Evolutionary conservation across 64 coral and sea anemone species (phyloP).

Genomic region (Trachythela sp.): DNA sequence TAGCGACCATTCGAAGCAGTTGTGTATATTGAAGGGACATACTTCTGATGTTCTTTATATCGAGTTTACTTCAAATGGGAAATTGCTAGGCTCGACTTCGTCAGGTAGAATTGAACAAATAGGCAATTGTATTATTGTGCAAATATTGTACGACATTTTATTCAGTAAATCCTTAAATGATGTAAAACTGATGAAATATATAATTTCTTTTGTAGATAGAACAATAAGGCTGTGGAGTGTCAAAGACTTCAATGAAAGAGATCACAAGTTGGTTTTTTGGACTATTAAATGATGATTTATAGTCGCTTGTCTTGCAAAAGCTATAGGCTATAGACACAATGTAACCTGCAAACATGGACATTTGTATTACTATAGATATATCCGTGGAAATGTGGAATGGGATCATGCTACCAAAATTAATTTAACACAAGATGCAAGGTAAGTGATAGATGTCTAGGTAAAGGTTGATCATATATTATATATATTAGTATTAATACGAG

Average conservation of each 20-base stretch:
- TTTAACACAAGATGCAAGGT: slow-evolving; percentile 96
- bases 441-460: neutral
- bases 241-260: slow-evolving; percentile 97
- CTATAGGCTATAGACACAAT: no score
- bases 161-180: neutral
- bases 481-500: neutral
- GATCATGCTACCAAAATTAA: slow-evolving; percentile 98
- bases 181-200: neutral
- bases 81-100: slow-evolving; percentile 73
- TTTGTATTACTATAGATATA: slow-evolving; percentile 95
- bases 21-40: slow-evolving; percentile 84
- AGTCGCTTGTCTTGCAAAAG: neutral
- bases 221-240: slow-evolving; percentile 99
- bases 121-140: no score
- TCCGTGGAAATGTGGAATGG: slow-evolving; percentile 95
- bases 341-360: no score
- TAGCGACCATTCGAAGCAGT: slow-evolving; percentile 57
- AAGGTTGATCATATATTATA: neutral
- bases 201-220: slow-evolving; percentile 65
- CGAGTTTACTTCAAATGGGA: slow-evolving; percentile 88
- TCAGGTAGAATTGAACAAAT: slow-evolving; percentile 62
- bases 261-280: slow-evolving; percentile 75
- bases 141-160: neutral
- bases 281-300: neutral
- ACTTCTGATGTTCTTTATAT: slow-evolving; percentile 77